Evolutionary conservation across 1,140 invertebrate genomes (phyloP).

Genomic region (Euwallacea similis): DNA sequence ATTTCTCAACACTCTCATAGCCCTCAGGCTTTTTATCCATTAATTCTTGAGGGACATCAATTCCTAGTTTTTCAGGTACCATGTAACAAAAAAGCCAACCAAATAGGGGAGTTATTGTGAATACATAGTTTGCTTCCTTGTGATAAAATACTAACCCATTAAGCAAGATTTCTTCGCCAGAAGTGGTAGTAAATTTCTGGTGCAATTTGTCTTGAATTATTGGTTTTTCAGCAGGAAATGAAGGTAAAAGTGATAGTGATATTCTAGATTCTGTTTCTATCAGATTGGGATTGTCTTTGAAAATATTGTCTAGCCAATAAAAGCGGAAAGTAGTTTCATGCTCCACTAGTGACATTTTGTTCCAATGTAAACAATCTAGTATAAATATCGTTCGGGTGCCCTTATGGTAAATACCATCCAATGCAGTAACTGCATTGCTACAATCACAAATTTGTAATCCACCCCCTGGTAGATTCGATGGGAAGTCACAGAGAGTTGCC

Average conservation of each 20-base stretch:
- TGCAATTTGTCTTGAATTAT: slow-evolving; percentile 57
- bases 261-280: slow-evolving; percentile 29
- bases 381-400: slow-evolving; percentile 68
- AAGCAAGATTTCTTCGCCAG: slow-evolving; percentile 54
- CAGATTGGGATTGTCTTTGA: slow-evolving; percentile 61
- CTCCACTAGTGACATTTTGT: slow-evolving; percentile 70
- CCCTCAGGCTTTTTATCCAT: slow-evolving; percentile 52
- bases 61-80: slow-evolving; percentile 76
- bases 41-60: slow-evolving; percentile 56
- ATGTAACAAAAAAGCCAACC: slow-evolving; percentile 88
- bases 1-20: slow-evolving; percentile 40
- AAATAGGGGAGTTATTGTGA: slow-evolving; percentile 80
- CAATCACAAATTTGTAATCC: slow-evolving; percentile 40
- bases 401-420: slow-evolving; percentile 80
- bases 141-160: slow-evolving; percentile 87
- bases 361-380: slow-evolving; percentile 84
- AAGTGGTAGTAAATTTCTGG: slow-evolving; percentile 44
- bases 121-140: slow-evolving; percentile 73
- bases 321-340: slow-evolving; percentile 78
- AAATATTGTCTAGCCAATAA: slow-evolving; percentile 72
- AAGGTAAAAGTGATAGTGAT: slow-evolving; percentile 36
- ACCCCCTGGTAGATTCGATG: slow-evolving; percentile 71
- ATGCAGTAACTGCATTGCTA: slow-evolving; percentile 57
- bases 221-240: slow-evolving; percentile 40
- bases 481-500: slow-evolving; percentile 30